Percentiles rank a stretch among this genome's conserved stretches.
These are phyloP conservation scores for Ochropleura leucogaster DNA, from an alignment of 2,888 invertebrate species.

Conservation along the genomic window DNA sequence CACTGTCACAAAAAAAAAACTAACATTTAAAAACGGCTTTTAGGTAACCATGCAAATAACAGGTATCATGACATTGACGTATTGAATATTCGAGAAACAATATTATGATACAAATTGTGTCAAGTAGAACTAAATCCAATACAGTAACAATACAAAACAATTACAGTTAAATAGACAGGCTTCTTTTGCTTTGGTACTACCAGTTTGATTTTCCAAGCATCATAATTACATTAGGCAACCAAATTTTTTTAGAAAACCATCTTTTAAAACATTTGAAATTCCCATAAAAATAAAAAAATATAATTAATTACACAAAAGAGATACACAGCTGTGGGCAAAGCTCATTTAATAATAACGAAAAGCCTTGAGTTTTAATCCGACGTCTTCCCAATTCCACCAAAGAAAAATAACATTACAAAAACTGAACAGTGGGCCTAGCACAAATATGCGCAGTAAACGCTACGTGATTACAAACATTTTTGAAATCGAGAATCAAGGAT, in stretches of 20 bases:
- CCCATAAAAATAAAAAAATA: constrained; percentile 2
- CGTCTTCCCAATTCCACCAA: constrained; percentile 2
- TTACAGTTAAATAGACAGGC: too few species aligned
- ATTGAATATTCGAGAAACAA: too few species aligned
- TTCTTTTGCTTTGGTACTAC: too few species aligned
- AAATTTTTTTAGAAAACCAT: background rate
- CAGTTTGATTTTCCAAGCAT: too few species aligned
- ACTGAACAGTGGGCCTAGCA: background rate
- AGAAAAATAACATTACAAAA: constrained; percentile 28
- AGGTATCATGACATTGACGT: too few species aligned
- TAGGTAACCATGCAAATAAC: too few species aligned
- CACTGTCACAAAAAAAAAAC: too few species aligned
- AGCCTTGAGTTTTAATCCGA: constrained; percentile 23
- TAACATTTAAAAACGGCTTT: too few species aligned
- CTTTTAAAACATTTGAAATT: background rate
- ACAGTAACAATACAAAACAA: too few species aligned
- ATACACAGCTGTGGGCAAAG: constrained; percentile 9
- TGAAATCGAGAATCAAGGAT: background rate
- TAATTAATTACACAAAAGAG: constrained; percentile 1
- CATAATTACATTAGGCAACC: background rate
- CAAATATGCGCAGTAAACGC: background rate
- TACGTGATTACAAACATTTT: background rate
- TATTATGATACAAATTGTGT: too few species aligned
- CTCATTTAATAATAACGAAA: constrained; percentile 31
- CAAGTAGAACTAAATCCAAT: too few species aligned